Percentiles rank a stretch among this genome's conserved stretches.
phyloP scores from a whole-genome alignment of 2,888 invertebrate genomes.

The Andrena dorsata region DNA sequence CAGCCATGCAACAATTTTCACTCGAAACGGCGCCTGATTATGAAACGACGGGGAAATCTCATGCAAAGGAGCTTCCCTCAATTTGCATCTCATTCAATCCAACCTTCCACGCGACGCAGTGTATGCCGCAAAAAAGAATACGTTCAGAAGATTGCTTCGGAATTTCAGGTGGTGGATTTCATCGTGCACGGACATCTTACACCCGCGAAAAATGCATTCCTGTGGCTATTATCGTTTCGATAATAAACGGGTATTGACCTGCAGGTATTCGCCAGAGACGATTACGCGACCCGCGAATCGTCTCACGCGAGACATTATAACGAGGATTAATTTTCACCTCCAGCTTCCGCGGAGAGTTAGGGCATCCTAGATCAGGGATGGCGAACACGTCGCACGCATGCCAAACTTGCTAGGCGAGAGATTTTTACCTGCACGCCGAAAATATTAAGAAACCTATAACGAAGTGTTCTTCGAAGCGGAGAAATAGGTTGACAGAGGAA shows the following conservation, averaged over 20 bases:
- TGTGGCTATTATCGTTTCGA: constrained; percentile 34
- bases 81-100: constrained; percentile 20
- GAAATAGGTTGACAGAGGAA: too few species aligned
- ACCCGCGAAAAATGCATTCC: constrained; percentile 12
- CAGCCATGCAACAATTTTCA: too few species aligned
- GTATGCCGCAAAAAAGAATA: background rate
- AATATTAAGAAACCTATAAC: too few species aligned
- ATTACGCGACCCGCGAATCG: constrained; percentile 42
- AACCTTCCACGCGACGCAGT: background rate
- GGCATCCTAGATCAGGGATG: background rate
- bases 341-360: constrained; percentile 35
- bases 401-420: too few species aligned
- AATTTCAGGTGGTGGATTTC: background rate
- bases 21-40: too few species aligned
- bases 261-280: constrained; percentile 36
- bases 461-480: too few species aligned
- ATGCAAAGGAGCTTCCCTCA: constrained; percentile 2
- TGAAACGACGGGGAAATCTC: too few species aligned
- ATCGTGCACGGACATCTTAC: background rate
- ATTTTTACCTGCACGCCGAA: too few species aligned
- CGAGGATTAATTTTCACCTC: constrained; percentile 61
- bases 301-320: constrained; percentile 51
- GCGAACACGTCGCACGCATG: too few species aligned
- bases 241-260: constrained; percentile 57
- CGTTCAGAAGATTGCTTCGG: constrained; percentile 1